phyloP scores from a whole-genome alignment of 2,113 vertebrate species.

The Macquaria ambigua region DNA sequence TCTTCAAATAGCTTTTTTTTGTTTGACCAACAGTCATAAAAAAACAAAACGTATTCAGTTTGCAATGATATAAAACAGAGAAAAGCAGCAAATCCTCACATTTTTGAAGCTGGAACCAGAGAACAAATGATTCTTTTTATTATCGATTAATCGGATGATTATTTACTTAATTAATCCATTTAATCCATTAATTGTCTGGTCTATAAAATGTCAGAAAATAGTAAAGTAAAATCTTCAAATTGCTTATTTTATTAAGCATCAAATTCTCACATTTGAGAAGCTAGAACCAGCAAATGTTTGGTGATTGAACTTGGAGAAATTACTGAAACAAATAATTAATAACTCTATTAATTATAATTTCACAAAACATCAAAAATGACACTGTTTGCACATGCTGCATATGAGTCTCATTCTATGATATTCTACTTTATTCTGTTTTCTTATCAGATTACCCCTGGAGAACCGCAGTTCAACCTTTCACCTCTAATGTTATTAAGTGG shows the following conservation, averaged over 20 bases:
- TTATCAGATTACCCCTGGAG: constrained; percentile 87
- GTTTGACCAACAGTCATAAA: background rate
- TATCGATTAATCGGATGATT: no score
- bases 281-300: background rate
- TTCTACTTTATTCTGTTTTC: constrained; percentile 3
- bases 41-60: background rate
- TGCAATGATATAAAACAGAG: background rate
- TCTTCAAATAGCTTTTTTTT: no score
- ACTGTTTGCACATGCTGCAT: background rate
- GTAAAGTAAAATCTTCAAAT: background rate
- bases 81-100: background rate
- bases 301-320: background rate
- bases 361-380: background rate
- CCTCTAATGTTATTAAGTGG: constrained; percentile 87
- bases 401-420: background rate
- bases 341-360: background rate
- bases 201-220: no score
- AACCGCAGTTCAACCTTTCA: constrained; percentile 72
- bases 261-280: background rate
- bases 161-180: no score
- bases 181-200: no score
- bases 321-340: background rate
- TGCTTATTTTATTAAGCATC: background rate
- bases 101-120: background rate
- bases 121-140: no score